Conservation (phyloP, 1,140 invertebrate species). For the Rhopalosiphum padi region DNA sequence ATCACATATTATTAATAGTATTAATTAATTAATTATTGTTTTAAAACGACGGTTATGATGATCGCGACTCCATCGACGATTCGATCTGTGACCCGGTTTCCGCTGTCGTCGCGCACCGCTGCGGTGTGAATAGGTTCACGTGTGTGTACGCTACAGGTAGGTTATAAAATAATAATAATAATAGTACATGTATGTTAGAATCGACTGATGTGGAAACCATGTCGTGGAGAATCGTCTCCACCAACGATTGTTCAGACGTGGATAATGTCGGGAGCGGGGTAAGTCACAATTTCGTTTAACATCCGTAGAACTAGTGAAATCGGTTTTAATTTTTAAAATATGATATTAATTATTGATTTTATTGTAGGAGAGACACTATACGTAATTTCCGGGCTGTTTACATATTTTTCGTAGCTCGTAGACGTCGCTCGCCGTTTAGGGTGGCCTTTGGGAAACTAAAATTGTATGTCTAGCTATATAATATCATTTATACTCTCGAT, state of each 20-base stretch:
- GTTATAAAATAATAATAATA: background rate
- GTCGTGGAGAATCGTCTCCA: background rate
- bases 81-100: slow-evolving; percentile 20
- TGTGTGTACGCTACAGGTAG: background rate
- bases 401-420: too few relatives aligned
- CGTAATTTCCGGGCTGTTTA: accelerated
- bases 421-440: too few relatives aligned
- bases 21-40: background rate
- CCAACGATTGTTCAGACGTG: background rate
- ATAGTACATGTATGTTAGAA: background rate
- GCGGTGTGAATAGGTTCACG: background rate
- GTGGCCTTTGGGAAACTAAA: background rate
- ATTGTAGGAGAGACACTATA: too few relatives aligned
- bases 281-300: background rate
- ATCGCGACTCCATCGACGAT: background rate
- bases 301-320: background rate
- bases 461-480: background rate
- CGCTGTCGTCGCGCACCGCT: background rate
- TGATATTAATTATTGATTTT: background rate
- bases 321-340: background rate
- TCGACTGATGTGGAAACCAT: background rate
- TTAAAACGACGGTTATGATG: background rate
- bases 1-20: background rate
- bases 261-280: too few relatives aligned
- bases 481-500: background rate